These are phyloP conservation scores for Mormyrus hasselquistii DNA, from an alignment of 2,797 vertebrate genomes.

Conservation along the genomic window DNA sequence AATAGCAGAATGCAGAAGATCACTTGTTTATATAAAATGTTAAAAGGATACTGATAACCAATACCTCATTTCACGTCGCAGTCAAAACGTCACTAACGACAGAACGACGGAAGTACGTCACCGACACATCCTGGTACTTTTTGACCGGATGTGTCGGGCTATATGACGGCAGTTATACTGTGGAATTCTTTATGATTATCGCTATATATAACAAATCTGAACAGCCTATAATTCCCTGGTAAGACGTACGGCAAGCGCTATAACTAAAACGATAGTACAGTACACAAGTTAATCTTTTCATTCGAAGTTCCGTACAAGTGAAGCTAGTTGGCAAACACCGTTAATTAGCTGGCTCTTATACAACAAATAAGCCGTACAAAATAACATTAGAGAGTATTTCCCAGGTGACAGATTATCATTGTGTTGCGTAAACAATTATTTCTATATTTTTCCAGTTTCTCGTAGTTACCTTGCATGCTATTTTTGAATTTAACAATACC, in stretches of 20 bases:
- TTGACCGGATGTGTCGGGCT: background rate
- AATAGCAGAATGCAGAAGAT: background rate
- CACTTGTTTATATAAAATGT: background rate
- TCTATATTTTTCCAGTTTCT: background rate
- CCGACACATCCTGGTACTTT: background rate
- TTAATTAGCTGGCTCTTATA: background rate
- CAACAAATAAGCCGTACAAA: background rate
- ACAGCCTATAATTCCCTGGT: background rate
- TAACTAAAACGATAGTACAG: background rate
- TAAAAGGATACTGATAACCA: background rate
- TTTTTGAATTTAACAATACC: background rate
- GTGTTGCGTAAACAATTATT: background rate
- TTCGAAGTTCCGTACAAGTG: background rate
- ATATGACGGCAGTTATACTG: background rate
- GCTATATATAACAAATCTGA: background rate
- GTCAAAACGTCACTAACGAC: background rate
- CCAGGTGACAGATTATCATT: background rate
- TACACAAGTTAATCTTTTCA: background rate
- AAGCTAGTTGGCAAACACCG: background rate
- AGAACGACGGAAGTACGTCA: background rate
- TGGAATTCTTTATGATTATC: background rate
- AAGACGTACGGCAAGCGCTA: background rate
- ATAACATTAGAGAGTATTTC: background rate
- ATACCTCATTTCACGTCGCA: background rate
- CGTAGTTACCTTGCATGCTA: background rate